Evolutionary conservation across 1,140 invertebrate genomes (phyloP).

Genomic region (Drosophila pectinifera): DNA sequence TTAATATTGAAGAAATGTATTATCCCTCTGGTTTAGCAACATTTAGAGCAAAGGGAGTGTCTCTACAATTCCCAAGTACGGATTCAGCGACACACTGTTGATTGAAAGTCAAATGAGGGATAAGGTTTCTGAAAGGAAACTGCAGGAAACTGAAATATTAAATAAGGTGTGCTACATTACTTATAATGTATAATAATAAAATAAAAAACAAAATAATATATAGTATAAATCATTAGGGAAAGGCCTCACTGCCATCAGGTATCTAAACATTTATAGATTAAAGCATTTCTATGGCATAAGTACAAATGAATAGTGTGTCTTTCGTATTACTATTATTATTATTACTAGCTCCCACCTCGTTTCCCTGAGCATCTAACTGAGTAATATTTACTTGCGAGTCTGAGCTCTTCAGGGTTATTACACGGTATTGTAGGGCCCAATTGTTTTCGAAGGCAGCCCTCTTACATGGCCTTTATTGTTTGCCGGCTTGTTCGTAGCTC

Average conservation of each 20-base stretch:
- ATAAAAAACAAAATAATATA: no score
- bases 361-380: not conserved
- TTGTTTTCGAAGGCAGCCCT: not conserved
- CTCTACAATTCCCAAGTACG: not conserved
- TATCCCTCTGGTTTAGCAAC: no score
- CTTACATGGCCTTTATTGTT: slow-evolving; percentile 35
- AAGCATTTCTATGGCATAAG: no score
- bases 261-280: no score
- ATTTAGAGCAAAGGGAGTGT: not conserved
- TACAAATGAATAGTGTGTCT: no score
- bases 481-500: slow-evolving; percentile 34
- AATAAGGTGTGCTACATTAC: no score
- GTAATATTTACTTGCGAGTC: not conserved
- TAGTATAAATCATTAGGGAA: no score
- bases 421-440: slow-evolving; percentile 1
- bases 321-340: not conserved
- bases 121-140: not conserved
- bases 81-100: not conserved
- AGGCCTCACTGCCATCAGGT: no score
- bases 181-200: no score
- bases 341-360: no score
- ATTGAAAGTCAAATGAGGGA: not conserved
- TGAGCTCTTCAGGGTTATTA: not conserved
- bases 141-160: not conserved
- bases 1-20: not conserved